Conservation (phyloP, 2,113 vertebrate genomes). For the Sander vitreus region DNA sequence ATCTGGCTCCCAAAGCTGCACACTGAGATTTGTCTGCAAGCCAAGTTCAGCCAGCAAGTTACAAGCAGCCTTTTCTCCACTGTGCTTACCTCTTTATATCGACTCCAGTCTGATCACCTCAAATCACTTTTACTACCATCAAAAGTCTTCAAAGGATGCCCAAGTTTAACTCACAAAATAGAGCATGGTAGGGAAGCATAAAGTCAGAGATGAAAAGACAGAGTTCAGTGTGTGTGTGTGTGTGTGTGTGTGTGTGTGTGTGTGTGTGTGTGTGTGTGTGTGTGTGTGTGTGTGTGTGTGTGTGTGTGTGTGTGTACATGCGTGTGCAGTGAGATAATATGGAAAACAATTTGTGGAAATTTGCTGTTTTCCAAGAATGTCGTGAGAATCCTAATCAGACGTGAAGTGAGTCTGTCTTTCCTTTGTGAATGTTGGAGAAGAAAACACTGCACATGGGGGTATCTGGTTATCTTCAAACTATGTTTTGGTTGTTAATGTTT, state of each 20-base stretch:
- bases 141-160: conserved; percentile 30
- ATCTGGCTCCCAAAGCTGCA: conserved; percentile 50
- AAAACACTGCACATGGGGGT: conserved; percentile 9
- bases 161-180: conserved; percentile 27
- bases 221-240: conserved; percentile 10
- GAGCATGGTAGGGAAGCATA: not conserved
- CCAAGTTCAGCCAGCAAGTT: conserved; percentile 47
- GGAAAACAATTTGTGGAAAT: conserved; percentile 46
- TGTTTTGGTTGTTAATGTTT: not conserved
- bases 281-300: not conserved
- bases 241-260: conserved; percentile 7
- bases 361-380: conserved; percentile 45
- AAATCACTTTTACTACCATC: conserved; percentile 40
- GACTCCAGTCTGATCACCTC: conserved; percentile 39
- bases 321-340: conserved; percentile 36
- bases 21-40: conserved; percentile 47
- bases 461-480: not conserved
- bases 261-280: not conserved
- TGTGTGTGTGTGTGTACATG: not conserved
- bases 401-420: conserved; percentile 11
- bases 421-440: conserved; percentile 15
- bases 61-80: conserved; percentile 31
- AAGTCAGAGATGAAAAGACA: conserved; percentile 7
- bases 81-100: conserved; percentile 27
- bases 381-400: conserved; percentile 35